Percentiles rank a stretch among this genome's conserved stretches.
These are phyloP conservation scores for Brevimyrus niger DNA, from an alignment of 2,113 vertebrate genomes.

Conservation along the genomic window DNA sequence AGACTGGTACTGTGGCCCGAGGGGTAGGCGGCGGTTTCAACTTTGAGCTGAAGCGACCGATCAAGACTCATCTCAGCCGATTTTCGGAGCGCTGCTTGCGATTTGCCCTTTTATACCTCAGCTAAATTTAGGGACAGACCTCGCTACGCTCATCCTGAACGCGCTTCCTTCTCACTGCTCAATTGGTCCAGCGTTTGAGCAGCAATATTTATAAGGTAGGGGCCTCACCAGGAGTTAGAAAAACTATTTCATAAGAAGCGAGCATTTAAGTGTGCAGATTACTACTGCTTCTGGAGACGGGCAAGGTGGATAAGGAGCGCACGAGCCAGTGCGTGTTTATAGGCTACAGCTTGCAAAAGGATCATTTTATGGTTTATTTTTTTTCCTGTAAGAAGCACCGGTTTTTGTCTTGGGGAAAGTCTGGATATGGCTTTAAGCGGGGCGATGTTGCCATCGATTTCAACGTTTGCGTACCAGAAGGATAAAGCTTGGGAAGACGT, in stretches of 20 bases:
- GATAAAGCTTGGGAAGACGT: conserved; percentile 81
- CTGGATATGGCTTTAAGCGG: conserved; percentile 76
- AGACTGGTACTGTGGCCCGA: neutral
- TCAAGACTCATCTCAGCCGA: neutral
- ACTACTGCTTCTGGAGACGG: conserved; percentile 28
- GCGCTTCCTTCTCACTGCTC: conserved; percentile 73
- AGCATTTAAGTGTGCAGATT: conserved; percentile 22
- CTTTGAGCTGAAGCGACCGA: conserved; percentile 7
- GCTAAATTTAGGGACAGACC: conserved; percentile 71
- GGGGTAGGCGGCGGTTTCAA: conserved; percentile 46
- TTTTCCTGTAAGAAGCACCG: neutral
- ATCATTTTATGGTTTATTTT: neutral
- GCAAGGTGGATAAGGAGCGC: conserved; percentile 6
- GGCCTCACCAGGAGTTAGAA: conserved; percentile 53
- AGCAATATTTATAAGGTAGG: conserved; percentile 54
- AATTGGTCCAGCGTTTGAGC: conserved; percentile 65
- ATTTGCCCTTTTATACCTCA: conserved; percentile 67
- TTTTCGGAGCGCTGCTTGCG: neutral
- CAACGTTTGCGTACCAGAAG: conserved; percentile 84
- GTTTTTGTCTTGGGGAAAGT: conserved; percentile 27
- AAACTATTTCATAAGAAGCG: conserved; percentile 36
- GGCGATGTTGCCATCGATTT: conserved; percentile 84
- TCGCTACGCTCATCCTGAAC: conserved; percentile 67
- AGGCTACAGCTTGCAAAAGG: neutral
- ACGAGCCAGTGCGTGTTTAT: neutral